Base-by-base conservation (phyloP, 2,113 vertebrate species). In the Takifugu bimaculatus region DNA sequence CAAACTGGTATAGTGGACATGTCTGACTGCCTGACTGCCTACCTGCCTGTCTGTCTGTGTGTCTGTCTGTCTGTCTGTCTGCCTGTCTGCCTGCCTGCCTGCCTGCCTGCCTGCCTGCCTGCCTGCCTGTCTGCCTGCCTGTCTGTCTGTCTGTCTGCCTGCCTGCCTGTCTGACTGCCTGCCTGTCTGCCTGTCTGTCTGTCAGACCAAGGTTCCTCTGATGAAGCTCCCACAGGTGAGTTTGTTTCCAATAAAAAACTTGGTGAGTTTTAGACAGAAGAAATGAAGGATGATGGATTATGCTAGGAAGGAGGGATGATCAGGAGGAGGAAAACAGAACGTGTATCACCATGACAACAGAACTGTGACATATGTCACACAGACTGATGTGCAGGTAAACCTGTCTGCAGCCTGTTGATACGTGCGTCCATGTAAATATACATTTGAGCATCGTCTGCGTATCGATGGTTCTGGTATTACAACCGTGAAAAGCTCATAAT, bases 141-240 rank as follows among this genome's bases (percentile, higher is more conserved):
- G n/a, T 48, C 5, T 13, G n/a, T 48, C 26, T 20, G 26, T n/a
- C 26, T 51, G 14, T 52, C 67, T 55, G 11, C 51, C 26, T 74
- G n/a, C 56, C 54, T 45, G 47, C 60, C 67, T 39, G 35, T 50
- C 39, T 15, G 26, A 6, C 20, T 43, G 20, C 39, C 6, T 13
- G 20, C 43, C 35, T 50, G 4, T 13, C 48, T 60, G 28, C 49
- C 13, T 6, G 9, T 65, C 25, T 74, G 15, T 59, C 53, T 44
- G 45, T 62, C 67, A 91, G 89, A 86, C 75, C 89, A 85, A 64
- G 90, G 91, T 47, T 87, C 86, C 1, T 91, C 90, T 53, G 85
- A 89, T 64, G 90, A 91, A 77, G 84, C 80, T 54, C 90, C 89
- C 0, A 91, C 90, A 77, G 88, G 88, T 91, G 45, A 48, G 45